Evolutionary conservation across 2,888 invertebrate species (phyloP), one percentile per base, ranked within the genome.

Genomic region (Ichneumoninae sp.): DNA sequence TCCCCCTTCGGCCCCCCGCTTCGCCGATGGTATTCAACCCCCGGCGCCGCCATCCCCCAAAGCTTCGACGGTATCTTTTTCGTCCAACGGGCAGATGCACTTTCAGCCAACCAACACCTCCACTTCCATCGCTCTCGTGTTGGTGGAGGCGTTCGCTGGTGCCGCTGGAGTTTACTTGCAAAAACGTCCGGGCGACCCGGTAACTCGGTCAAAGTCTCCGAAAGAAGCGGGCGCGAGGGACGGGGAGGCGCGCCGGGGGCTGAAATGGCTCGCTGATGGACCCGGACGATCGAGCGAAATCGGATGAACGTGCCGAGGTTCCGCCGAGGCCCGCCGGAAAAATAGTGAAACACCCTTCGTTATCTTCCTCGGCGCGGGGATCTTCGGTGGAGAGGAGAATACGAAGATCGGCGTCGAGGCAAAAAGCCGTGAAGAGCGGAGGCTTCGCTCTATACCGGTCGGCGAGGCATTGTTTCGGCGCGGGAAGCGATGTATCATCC

Each of bases 161-260:
- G 66, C 82, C 75, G 26, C 19, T n/a, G 7, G 22, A 40, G 6
- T 10, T 16, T 47, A 47, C 26, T 10, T 8, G 30, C 1, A 75
- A 75, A 75, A 63, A 33, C 44, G 26, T 16, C 13, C 65, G 50
- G 19, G 60, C 82, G 85, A 75, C 73, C 68, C 82, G 85, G 54
- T 85, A 85, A 85, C 82, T 85, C 85, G 85, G 85, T 85, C 85
- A 85, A 85, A 85, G 85, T 85, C 85, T 85, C 78, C 57, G 73
- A 78, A 81, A 84, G 81, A 77, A 81, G 74, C 69, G 70, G 30
- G 36, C 7, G n/a, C 33, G n/a, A 70, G 52, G 36, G 7, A 13
- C 3, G 30, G 36, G 10, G 66, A 71, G 81, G 70, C 26, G 26
- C 26, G 75, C 22, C 1, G 63, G 81, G 70, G 74, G 82, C 54